A percentile compares a stretch with the other conserved stretches of the same genome.
Evolutionary conservation across 2,797 vertebrate genomes (phyloP).

Genomic region (Sandelia bainsii): DNA sequence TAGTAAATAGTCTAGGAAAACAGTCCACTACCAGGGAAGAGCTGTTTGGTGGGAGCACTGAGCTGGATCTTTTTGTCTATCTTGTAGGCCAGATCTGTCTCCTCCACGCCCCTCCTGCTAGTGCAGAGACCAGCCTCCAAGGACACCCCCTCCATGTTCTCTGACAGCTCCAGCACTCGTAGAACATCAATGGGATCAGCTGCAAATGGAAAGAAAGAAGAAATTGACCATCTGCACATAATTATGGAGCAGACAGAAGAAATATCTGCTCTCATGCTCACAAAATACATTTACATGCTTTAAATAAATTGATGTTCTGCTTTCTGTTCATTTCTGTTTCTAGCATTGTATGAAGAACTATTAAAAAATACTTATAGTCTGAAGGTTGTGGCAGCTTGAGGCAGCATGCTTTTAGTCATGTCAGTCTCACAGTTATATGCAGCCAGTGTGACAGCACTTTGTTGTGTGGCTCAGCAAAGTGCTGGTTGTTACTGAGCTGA

Average conservation of each 20-base stretch:
- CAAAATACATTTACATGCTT: background rate
- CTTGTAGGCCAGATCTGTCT: slow-evolving; percentile 87
- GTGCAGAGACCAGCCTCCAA: slow-evolving; percentile 88
- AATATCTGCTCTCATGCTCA: slow-evolving; percentile 27
- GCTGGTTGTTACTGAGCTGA: slow-evolving; percentile 66
- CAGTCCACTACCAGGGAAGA: slow-evolving; percentile 87
- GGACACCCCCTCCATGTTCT: slow-evolving; percentile 84
- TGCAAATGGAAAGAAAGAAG: slow-evolving; percentile 58
- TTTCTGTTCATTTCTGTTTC: slow-evolving; percentile 22
- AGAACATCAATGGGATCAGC: slow-evolving; percentile 86
- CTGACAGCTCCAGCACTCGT: slow-evolving; percentile 82
- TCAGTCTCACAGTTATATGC: slow-evolving; percentile 58
- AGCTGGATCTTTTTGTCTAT: slow-evolving; percentile 87
- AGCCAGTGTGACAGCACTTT: slow-evolving; percentile 58
- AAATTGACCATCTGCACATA: slow-evolving; percentile 31
- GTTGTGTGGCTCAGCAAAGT: slow-evolving; percentile 76
- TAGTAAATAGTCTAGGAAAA: slow-evolving; percentile 1
- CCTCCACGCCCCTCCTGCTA: slow-evolving; percentile 79
- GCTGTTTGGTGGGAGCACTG: slow-evolving; percentile 86
- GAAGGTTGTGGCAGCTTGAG: slow-evolving; percentile 27
- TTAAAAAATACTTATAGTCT: slow-evolving; percentile 21
- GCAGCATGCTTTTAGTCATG: slow-evolving; percentile 44
- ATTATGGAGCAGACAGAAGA: slow-evolving; percentile 16
- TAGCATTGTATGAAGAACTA: slow-evolving; percentile 1
- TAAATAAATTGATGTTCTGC: background rate